These are phyloP conservation scores for Dermochelys coriacea DNA, from an alignment of 2,797 vertebrate species.

Conservation along the genomic window DNA sequence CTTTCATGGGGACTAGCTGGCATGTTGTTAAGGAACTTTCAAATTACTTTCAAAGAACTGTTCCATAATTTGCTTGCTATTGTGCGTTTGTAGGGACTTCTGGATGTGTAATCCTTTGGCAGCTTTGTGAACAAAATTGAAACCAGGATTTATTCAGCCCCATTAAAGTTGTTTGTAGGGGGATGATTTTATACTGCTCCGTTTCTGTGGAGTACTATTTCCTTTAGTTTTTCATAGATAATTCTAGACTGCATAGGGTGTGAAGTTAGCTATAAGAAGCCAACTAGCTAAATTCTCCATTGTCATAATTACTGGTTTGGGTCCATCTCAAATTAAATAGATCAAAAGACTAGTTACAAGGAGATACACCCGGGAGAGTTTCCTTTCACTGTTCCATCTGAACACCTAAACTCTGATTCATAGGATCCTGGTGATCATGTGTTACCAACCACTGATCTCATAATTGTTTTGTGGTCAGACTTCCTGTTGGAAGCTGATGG, in stretches of 20 bases:
- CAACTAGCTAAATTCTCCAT: not conserved
- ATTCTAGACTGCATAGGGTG: not conserved
- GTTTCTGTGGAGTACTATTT: not conserved
- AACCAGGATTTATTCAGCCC: rapidly evolving
- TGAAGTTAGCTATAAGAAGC: not conserved
- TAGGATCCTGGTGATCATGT: not conserved
- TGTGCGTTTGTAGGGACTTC: not conserved
- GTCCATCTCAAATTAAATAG: not conserved
- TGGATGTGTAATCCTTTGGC: not conserved
- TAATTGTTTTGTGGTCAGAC: not conserved
- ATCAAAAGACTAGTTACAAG: not conserved
- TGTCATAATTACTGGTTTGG: not conserved
- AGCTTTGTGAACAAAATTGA: rapidly evolving
- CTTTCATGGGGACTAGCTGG: not conserved
- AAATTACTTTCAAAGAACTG: not conserved
- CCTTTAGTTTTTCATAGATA: not conserved
- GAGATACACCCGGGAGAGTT: not conserved
- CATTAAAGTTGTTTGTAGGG: not conserved
- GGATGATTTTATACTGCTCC: not conserved
- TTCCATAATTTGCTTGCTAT: not conserved
- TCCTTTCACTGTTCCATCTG: rapidly evolving
- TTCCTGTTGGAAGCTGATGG: not conserved
- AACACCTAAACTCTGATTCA: rapidly evolving
- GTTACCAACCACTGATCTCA: rapidly evolving
- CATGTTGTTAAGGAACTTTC: not conserved